Base-by-base conservation (phyloP, 2,113 vertebrate genomes). In the Arvicanthis niloticus region DNA sequence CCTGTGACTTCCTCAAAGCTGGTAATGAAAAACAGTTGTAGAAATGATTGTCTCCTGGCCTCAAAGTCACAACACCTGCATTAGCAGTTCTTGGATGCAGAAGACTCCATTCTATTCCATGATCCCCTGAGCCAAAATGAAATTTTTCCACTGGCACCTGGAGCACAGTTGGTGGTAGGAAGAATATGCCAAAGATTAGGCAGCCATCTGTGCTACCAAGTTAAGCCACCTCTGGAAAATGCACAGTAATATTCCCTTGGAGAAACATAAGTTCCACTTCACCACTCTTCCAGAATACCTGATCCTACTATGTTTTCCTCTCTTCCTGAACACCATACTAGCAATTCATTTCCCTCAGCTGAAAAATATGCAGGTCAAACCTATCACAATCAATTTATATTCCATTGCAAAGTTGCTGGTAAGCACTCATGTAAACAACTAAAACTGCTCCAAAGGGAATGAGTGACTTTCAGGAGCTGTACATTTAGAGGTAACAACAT, bases 171-270 rank as follows among this genome's bases (percentile, higher is more conserved):
- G 0, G 42, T 17, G 26, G 40, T 17, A 53, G 56, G 5, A 62
- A 21, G 11, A 91, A 5, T 2, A 1, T 0, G 29, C 56, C 86
- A 77, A 89, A 34, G 87, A 51, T 34, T 34, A 67, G 80, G 84
- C 82, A 60, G 60, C 24, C 53, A 31, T 65, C 51, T 56, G 40
- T 90, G 72, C 84, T 88, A 85, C 51, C 92, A 70, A 42, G 70
- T 22, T 67, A 65, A 97, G 78, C 67, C 26, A 86, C 76, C 92
- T 51, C 80, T 81, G 88, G 85, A 76, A 86, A 76, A 77, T 22
- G 67, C 16, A 87, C 29, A 60, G n/a, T 8, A 60, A 42, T 91
- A 72, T 26, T 51, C 34, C 88, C 92, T 80, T 11, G 34, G 85
- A 88, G 96, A 93, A 93, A 80, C 24, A 88, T n/a, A 62, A 91